Percentiles rank a stretch among this genome's conserved stretches.
phyloP scores from a whole-genome alignment of 2,797 vertebrate genomes.

The Muraenolepis orangiensis region DNA sequence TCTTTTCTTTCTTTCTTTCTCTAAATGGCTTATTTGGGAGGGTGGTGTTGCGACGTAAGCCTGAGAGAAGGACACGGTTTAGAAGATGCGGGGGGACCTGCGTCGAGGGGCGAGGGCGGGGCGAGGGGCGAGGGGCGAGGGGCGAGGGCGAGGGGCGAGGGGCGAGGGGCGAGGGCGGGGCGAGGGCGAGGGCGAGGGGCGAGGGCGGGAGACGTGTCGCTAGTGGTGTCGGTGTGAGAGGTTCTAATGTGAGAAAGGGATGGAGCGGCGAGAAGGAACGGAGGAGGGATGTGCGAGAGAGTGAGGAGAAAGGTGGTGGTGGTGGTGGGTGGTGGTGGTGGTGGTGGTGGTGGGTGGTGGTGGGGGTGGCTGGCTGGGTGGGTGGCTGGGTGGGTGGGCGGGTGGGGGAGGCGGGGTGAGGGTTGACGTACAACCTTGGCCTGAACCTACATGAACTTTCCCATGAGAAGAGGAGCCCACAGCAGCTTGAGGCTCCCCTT shows the following conservation, averaged over 20 bases:
- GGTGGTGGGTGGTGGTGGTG: conserved; percentile 35
- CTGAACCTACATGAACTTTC: conserved; percentile 69
- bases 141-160: conserved; percentile 51
- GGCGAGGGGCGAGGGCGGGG: conserved; percentile 51
- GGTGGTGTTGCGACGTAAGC: conserved; percentile 71
- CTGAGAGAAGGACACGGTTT: conserved; percentile 75
- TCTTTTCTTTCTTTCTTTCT: not conserved
- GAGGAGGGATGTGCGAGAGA: not conserved
- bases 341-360: conserved; percentile 36
- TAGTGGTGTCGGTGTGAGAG: conserved; percentile 62
- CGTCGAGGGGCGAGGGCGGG: no score
- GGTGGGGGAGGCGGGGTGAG: conserved; percentile 36
- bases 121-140: conserved; percentile 60
- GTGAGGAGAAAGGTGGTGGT: conserved; percentile 31
- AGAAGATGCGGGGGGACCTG: conserved; percentile 68
- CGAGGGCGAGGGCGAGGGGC: conserved; percentile 59
- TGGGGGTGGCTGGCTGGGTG: conserved; percentile 36
- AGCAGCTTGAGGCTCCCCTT: conserved; percentile 55
- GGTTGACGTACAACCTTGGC: conserved; percentile 62
- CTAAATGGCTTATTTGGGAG: conserved; percentile 72
- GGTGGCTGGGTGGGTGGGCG: conserved; percentile 35
- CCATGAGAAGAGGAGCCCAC: no score
- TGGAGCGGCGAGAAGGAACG: conserved; percentile 42
- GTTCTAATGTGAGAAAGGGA: conserved; percentile 74
- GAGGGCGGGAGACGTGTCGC: conserved; percentile 54